Evolutionary conservation across 2,888 invertebrate genomes (phyloP), one percentile per base, ranked within the genome.

Genomic region (Noctuana brunneofusca): DNA sequence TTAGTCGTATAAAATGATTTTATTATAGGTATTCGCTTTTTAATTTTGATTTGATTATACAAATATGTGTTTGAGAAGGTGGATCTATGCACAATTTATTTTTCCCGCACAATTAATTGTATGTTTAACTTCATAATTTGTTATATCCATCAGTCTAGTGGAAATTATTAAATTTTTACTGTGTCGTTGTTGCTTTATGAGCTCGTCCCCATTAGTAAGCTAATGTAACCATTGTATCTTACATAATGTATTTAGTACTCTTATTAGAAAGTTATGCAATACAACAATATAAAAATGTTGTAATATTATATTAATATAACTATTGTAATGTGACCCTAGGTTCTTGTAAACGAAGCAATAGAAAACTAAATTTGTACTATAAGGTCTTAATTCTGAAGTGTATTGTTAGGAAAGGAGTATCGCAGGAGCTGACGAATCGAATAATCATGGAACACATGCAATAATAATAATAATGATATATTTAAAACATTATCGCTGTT

Each of bases 401-500:
- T 35, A 54, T 46, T 60, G 48, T 20, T 59, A 59, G 46, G 32
- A 52, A 58, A 22, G 2, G 38, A 60, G 43, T 24, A 20, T 58
- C 38, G 32, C 50, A 24, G 43, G 43, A 59, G 59, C 14, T 41
- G 16, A 32, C 27, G 18, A 30, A 30, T 20, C 18, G 18, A 52
- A 18, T 24, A 38, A 41, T 55, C 62, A 32, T 3, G 49, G 50
- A 62, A 30, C 55, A 27, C 16, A 62, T 41, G 62, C 62, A 62
- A 62, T 62, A 62, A 62, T 55, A 18, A 43, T 38, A 16, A 38
- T 55, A 18, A 43, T 38, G 8, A 38, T 38, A 41, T 56, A 41
- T 62, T 49, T 62, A 49, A 60, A 59, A 38, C 54, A 56, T 58
- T 43, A 50, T 57, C 41, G 65, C 62, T 69, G 64, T 71, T 68